Evolutionary conservation across 2,888 invertebrate species (phyloP).

Genomic region (Athalia circularis): DNA sequence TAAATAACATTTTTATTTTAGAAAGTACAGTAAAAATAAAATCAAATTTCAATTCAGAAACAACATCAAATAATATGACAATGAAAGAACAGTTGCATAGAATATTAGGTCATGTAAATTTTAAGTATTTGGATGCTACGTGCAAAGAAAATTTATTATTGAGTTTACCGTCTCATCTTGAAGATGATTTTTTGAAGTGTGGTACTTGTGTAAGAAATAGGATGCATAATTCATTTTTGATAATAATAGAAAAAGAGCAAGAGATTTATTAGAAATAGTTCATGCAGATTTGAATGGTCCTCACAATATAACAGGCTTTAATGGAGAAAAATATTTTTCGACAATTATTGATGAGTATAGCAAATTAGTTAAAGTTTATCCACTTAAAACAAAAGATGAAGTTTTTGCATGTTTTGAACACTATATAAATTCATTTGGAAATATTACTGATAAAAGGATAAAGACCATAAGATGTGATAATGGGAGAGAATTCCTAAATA

Average conservation of each 20-base stretch:
- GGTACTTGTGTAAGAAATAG: constrained; percentile 19
- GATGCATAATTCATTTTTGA: constrained; percentile 15
- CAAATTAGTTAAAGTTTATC: constrained; percentile 19
- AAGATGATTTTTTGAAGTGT: constrained; percentile 23
- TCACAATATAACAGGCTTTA: neutral
- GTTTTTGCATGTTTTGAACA: constrained; percentile 8
- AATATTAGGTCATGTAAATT: constrained; percentile 17
- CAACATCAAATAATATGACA: neutral
- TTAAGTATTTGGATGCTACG: neutral
- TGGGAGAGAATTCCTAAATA: constrained; percentile 4
- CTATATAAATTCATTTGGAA: constrained; percentile 17
- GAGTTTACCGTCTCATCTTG: neutral
- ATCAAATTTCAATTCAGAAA: neutral
- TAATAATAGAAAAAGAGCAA: constrained; percentile 9
- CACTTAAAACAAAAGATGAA: constrained; percentile 19
- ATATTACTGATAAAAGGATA: neutral
- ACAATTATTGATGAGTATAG: constrained; percentile 24
- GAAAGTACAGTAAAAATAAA: constrained; percentile 38
- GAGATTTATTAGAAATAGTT: constrained; percentile 15
- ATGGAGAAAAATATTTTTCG: constrained; percentile 32
- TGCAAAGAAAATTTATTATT: neutral
- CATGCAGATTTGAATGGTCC: constrained; percentile 29
- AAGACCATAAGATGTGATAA: constrained; percentile 19
- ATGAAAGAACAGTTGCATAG: constrained; percentile 5
- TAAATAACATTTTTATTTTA: constrained; percentile 49